These are phyloP conservation scores for Rhopalosiphum padi DNA, from an alignment of 1,140 invertebrate species.

Conservation along the genomic window DNA sequence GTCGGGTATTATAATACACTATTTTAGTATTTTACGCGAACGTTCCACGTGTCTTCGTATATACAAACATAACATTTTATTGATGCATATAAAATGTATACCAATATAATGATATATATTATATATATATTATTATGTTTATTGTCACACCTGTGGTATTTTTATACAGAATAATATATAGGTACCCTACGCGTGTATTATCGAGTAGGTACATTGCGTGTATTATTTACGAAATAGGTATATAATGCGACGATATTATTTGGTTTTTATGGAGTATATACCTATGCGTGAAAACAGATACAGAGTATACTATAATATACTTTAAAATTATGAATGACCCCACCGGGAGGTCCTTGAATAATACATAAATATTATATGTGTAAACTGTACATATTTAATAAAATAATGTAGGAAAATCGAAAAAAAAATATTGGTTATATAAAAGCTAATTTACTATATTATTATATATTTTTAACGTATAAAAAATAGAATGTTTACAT, in stretches of 20 bases:
- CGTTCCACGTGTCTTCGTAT: neutral
- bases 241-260: neutral
- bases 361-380: slow-evolving; percentile 1
- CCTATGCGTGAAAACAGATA: neutral
- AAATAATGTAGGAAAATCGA: neutral
- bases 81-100: neutral
- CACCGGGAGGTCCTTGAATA: neutral
- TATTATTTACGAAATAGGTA: neutral
- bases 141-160: neutral
- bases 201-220: neutral
- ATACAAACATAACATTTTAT: neutral
- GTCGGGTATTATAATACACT: neutral
- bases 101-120: neutral
- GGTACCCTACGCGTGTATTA: neutral
- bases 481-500: neutral
- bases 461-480: neutral
- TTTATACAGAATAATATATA: neutral
- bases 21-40: neutral
- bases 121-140: neutral
- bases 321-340: neutral
- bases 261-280: neutral
- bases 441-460: neutral
- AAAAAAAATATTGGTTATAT: neutral
- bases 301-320: neutral
- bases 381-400: neutral